Evolutionary conservation across 2,797 vertebrate genomes (phyloP), one percentile per base, ranked within the genome.

Genomic region (Denticeps clupeoides): DNA sequence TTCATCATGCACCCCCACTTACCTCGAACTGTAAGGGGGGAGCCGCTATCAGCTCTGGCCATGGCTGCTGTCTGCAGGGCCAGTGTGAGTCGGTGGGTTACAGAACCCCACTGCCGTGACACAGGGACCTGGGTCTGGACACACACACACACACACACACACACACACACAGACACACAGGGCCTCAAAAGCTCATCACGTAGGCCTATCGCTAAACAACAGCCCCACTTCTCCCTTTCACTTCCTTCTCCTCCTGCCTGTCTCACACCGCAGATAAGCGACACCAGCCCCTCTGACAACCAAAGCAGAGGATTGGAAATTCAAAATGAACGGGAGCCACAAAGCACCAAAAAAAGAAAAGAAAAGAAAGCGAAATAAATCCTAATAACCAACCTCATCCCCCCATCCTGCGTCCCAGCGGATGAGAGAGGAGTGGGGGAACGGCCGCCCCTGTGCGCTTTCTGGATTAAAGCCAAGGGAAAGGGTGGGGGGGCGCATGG

Each of bases 311-410:
- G 38, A 37, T 37, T 37, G 15, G 41, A 57, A 49, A 29, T 15
- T 54, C 21, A 46, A n/a, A 60, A 63, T 60, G 61, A 75, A 65
- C 66, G 62, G 59, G 66, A 44, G 1, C 35, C 23, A 12, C 32
- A 19, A 18, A 33, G 23, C 11, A 29, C 28, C 55, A 33, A 35
- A 26, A 48, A 48, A 28, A 47, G 15, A 33, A 31, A 4, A 15
- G 37, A 7, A 16, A 37, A 59, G 46, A 51, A 55, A 49, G 54
- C 62, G 53, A 42, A 38, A 54, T 60, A 63, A 67, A 64, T 65
- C 67, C 66, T 74, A 74, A 73, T 71, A 67, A 72, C 56, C 55
- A 43, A 32, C 52, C 32, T 47, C 61, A 58, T 49, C 49, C 61
- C 47, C 46, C 40, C 18, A 32, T 41, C 47, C 52, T 23, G 32